Percentiles rank a stretch among this genome's conserved stretches.
Conservation (phyloP, 1,140 invertebrate species). For the Sarcophaga peregrina region DNA sequence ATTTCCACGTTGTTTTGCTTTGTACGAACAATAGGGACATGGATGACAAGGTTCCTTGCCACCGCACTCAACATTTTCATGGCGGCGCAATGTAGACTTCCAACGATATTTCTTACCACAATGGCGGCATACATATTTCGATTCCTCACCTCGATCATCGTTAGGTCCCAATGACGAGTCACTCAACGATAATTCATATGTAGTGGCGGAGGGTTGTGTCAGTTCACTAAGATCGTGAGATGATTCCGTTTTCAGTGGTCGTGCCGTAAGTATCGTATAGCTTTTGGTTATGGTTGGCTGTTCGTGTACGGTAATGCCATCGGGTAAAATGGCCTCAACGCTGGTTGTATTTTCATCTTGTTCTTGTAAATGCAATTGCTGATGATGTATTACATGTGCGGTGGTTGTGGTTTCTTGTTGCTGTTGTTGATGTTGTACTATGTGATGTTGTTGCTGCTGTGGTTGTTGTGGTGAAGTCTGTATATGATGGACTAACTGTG, state of each 20-base stretch:
- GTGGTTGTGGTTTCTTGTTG: slow-evolving; percentile 34
- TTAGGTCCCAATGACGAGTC: slow-evolving; percentile 65
- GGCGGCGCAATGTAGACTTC: slow-evolving; percentile 83
- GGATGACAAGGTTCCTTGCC: slow-evolving; percentile 84
- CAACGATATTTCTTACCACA: slow-evolving; percentile 84
- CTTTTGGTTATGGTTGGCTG: slow-evolving; percentile 57
- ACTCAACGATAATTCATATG: slow-evolving; percentile 63
- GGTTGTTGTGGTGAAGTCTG: slow-evolving; percentile 55
- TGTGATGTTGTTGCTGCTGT: slow-evolving; percentile 50
- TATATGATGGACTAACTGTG: slow-evolving; percentile 52
- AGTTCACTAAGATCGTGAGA: slow-evolving; percentile 51
- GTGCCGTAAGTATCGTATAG: slow-evolving; percentile 64
- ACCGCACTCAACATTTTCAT: slow-evolving; percentile 88
- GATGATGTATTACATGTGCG: slow-evolving; percentile 49
- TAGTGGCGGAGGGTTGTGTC: slow-evolving; percentile 52
- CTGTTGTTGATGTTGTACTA: slow-evolving; percentile 47
- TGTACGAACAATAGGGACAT: slow-evolving; percentile 83
- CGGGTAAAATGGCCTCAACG: slow-evolving; percentile 60
- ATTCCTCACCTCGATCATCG: slow-evolving; percentile 70
- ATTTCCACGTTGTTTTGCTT: slow-evolving; percentile 82
- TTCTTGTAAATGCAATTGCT: slow-evolving; percentile 56
- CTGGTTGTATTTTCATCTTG: slow-evolving; percentile 57
- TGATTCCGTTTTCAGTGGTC: slow-evolving; percentile 60
- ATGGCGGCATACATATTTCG: slow-evolving; percentile 80
- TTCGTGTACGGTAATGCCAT: slow-evolving; percentile 57